A percentile compares a stretch with the other conserved stretches of the same genome.
Evolutionary conservation across 2,113 vertebrate species (phyloP).

Genomic region (Apus apus): DNA sequence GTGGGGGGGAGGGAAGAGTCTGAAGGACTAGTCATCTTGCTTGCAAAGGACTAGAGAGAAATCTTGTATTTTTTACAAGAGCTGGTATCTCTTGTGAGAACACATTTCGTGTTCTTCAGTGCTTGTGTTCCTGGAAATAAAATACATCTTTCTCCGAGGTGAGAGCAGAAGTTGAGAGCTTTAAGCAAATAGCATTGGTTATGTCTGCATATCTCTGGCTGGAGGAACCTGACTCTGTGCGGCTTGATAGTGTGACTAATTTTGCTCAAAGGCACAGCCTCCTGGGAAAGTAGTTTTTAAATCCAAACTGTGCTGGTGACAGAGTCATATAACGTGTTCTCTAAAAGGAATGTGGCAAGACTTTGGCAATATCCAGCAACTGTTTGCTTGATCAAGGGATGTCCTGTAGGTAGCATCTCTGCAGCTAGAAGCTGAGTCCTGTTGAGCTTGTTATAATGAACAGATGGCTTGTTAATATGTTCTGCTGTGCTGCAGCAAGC

Average conservation of each 20-base stretch:
- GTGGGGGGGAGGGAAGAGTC: not conserved
- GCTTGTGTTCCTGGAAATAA: not conserved
- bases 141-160: not conserved
- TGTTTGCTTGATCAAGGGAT: constrained; percentile 30
- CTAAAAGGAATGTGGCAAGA: constrained; percentile 15
- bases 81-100: not conserved
- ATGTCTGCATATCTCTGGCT: not conserved
- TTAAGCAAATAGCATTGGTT: not conserved
- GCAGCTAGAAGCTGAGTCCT: constrained; percentile 48
- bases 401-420: constrained; percentile 48
- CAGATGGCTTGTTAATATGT: constrained; percentile 54
- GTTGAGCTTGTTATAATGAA: constrained; percentile 51
- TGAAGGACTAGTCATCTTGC: not conserved
- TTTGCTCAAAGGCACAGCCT: constrained; percentile 5
- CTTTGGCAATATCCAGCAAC: constrained; percentile 32
- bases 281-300: constrained; percentile 29
- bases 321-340: not conserved
- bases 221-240: constrained; percentile 22
- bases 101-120: not conserved
- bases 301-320: not conserved
- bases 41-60: not conserved
- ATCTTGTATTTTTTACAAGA: not conserved
- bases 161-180: not conserved
- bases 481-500: not conserved
- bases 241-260: constrained; percentile 31